phyloP scores from a whole-genome alignment of 2,113 vertebrate genomes.

The Oryzias woworae region DNA sequence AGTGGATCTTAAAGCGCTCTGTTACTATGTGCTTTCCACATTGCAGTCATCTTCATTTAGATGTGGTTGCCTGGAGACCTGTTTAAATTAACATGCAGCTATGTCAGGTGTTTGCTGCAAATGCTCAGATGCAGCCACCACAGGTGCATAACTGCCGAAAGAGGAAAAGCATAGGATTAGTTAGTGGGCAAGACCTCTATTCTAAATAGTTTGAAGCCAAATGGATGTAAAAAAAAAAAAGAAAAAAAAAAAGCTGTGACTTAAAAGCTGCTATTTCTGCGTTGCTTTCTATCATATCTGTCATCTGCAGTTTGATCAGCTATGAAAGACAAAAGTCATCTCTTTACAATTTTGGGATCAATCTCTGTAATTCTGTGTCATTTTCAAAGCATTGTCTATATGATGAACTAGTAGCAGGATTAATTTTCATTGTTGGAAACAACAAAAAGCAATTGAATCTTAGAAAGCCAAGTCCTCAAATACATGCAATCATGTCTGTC shows the following conservation, averaged over 20 bases:
- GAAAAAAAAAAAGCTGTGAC: no score
- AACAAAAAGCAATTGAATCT: slow-evolving; percentile 50
- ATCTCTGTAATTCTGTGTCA: slow-evolving; percentile 6
- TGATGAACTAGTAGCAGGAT: slow-evolving; percentile 30
- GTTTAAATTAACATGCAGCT: slow-evolving; percentile 34
- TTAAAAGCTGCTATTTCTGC: no score
- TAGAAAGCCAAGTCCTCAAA: slow-evolving; percentile 28
- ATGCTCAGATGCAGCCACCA: slow-evolving; percentile 28
- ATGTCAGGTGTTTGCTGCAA: slow-evolving; percentile 16
- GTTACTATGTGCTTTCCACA: slow-evolving; percentile 39
- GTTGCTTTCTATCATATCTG: no score
- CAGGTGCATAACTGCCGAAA: slow-evolving; percentile 26
- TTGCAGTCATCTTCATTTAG: slow-evolving; percentile 31
- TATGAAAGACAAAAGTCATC: not conserved
- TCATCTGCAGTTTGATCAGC: no score
- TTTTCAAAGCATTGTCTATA: slow-evolving; percentile 19
- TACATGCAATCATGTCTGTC: slow-evolving; percentile 53
- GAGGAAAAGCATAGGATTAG: slow-evolving; percentile 19
- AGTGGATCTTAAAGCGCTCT: slow-evolving; percentile 28
- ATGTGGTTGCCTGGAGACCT: slow-evolving; percentile 14
- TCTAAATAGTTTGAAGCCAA: not conserved
- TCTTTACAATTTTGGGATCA: not conserved
- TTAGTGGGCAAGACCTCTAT: slow-evolving; percentile 21
- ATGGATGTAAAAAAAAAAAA: not conserved
- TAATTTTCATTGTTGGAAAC: slow-evolving; percentile 36